Conservation (phyloP, 1,140 invertebrate genomes). For the Euwallacea similis region DNA sequence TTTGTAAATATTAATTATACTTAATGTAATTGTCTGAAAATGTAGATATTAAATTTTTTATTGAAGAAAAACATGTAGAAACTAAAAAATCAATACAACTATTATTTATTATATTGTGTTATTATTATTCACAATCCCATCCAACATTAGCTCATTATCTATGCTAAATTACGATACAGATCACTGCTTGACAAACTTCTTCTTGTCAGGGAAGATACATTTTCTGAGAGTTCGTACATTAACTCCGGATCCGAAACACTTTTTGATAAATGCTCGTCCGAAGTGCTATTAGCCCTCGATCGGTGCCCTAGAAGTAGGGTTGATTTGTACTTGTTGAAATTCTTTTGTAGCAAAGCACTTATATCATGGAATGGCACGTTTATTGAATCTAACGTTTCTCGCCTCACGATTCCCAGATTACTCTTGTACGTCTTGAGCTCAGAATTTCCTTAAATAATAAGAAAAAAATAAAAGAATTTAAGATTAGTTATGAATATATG, state of each 20-base stretch:
- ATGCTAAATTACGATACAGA: constrained; percentile 1
- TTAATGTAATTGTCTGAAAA: constrained; percentile 46
- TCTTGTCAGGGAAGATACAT: background rate
- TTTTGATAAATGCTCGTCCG: background rate
- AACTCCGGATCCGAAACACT: constrained; percentile 25
- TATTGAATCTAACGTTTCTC: too few relatives aligned
- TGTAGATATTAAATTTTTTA: constrained; percentile 50
- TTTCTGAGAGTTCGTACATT: background rate
- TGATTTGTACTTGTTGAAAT: background rate
- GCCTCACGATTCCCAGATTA: too few relatives aligned
- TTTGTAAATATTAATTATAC: constrained; percentile 41
- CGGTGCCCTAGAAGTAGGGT: background rate
- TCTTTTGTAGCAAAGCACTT: background rate
- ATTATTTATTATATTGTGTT: constrained; percentile 32
- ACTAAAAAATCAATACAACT: constrained; percentile 34
- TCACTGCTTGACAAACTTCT: constrained; percentile 2
- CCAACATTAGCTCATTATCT: background rate
- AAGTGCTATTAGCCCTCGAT: too few relatives aligned
- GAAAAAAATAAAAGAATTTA: background rate
- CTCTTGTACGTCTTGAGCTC: too few relatives aligned
- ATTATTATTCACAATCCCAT: background rate
- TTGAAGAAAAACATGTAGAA: constrained; percentile 42
- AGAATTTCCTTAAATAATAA: background rate
- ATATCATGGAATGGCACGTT: too few relatives aligned
- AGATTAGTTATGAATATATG: background rate